Evolutionary conservation across 2,113 vertebrate species (phyloP), one percentile per base, ranked within the genome.

Genomic region (Lophius piscatorius): DNA sequence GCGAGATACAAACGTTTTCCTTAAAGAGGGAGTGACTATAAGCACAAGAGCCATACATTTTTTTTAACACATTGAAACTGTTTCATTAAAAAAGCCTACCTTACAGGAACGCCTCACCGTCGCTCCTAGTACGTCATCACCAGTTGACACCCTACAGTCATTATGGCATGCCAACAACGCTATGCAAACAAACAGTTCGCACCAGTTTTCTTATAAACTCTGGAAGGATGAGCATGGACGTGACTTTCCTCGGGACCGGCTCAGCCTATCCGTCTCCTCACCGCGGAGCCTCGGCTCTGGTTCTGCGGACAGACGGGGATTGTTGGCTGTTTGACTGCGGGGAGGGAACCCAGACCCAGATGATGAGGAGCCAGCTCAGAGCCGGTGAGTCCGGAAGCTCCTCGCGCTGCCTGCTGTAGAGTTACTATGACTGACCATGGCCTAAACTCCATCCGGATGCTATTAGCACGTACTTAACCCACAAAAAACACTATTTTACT

Each of bases 291-390:
- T 93, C 96, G 0, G 94, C 95, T 0, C 55, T 95, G 10, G 95
- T 93, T 44, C 88, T 98, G n/a, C 90, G 94, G 23, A 73, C 87
- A 6, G 92, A 94, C 6, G 96, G 95, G 3, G 92, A 95, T 2
- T 94, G 91, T 59, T 98, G 95, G 95, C 90, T 98, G 28, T 98
- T 98, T n/a, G 95, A 97, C 85, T 98, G 96, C 39, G 96, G 96
- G 0, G 96, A 98, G 35, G 96, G 96, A 0, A 98, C 95, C 0
- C 96, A 98, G 72, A 98, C 94, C 0, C 96, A 98, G 17, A 77
- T 97, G 29, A 97, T 97, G 95, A 94, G 78, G 84, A 98, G 95
- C 76, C 91, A 86, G 0, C 90, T 98, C 4, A 83, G 86, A 76
- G 93, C 96, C 81, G 92, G 96, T 96, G 52, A 81, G 74, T 20